phyloP scores from a whole-genome alignment of 2,888 invertebrate genomes.

The Apoda limacodes region DNA sequence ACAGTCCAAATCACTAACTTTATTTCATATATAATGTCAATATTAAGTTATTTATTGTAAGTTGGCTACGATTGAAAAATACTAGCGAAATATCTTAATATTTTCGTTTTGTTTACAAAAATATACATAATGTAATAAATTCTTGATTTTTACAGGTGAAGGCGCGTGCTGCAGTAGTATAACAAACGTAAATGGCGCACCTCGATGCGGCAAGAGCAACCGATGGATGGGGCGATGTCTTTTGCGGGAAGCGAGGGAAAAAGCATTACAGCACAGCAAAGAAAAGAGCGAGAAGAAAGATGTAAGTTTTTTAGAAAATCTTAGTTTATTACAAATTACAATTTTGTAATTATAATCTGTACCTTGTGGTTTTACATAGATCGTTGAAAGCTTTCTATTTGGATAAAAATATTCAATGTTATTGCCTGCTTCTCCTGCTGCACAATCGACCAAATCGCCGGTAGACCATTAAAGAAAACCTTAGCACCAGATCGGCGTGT shows the following conservation, averaged over 20 bases:
- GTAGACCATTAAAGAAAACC: too few relatives aligned
- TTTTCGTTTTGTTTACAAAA: too few relatives aligned
- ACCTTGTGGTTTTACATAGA: not conserved
- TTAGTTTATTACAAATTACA: not conserved
- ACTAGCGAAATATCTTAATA: too few relatives aligned
- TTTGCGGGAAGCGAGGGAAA: slow-evolving; percentile 50
- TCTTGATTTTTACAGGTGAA: too few relatives aligned
- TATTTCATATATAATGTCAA: too few relatives aligned
- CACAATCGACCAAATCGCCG: too few relatives aligned
- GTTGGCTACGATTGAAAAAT: too few relatives aligned
- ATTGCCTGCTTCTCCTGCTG: too few relatives aligned
- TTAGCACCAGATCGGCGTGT: too few relatives aligned
- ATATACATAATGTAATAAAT: too few relatives aligned
- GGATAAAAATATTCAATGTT: not conserved
- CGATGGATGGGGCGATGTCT: slow-evolving; percentile 64
- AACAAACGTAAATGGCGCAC: slow-evolving; percentile 21
- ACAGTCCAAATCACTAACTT: too few relatives aligned
- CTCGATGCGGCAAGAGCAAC: slow-evolving; percentile 30
- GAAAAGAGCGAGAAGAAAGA: slow-evolving; percentile 50
- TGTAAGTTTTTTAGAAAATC: slow-evolving; percentile 37
- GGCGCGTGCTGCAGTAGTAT: slow-evolving; percentile 40
- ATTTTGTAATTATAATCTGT: not conserved
- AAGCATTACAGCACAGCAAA: slow-evolving; percentile 32
- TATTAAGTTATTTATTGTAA: too few relatives aligned
- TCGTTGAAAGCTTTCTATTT: not conserved